Percentiles rank a stretch among this genome's conserved stretches.
These are phyloP conservation scores for Salvelinus sp. DNA, from an alignment of 2,113 vertebrate genomes.

Conservation along the genomic window DNA sequence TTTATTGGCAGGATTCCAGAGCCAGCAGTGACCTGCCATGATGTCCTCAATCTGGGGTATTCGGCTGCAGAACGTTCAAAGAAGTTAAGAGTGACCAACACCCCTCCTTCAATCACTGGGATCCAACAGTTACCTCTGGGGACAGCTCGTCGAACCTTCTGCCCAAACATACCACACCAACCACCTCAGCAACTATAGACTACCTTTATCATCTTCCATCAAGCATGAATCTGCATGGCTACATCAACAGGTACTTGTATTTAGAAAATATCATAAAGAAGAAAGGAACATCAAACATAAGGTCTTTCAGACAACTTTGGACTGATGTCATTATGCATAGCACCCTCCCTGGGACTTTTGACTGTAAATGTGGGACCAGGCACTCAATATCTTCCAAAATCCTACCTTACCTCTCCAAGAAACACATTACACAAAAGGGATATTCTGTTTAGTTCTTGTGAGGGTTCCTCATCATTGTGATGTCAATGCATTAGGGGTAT, in stretches of 20 bases:
- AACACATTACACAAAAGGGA: background rate
- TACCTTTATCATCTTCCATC: slow-evolving; percentile 30
- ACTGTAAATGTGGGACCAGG: slow-evolving; percentile 15
- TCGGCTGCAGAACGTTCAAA: slow-evolving; percentile 41
- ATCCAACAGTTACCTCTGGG: slow-evolving; percentile 24
- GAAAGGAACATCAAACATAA: slow-evolving; percentile 7
- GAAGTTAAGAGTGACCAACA: background rate
- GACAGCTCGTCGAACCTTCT: slow-evolving; percentile 11
- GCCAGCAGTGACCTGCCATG: slow-evolving; percentile 72
- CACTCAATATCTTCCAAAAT: background rate
- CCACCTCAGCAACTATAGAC: slow-evolving; percentile 38
- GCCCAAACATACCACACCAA: slow-evolving; percentile 9
- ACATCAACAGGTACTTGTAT: slow-evolving; percentile 19
- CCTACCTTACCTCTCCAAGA: background rate
- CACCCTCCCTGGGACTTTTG: slow-evolving; percentile 10
- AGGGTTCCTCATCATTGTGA: background rate
- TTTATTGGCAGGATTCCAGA: slow-evolving; percentile 61
- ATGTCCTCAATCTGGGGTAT: slow-evolving; percentile 58
- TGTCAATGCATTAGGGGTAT: background rate
- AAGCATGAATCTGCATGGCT: slow-evolving; percentile 72
- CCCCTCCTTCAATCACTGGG: slow-evolving; percentile 29
- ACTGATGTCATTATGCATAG: slow-evolving; percentile 44
- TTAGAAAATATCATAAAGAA: background rate
- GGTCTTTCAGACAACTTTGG: slow-evolving; percentile 35
- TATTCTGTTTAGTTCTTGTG: background rate